Conservation (phyloP, 2,797 vertebrate genomes). For the Artibeus jamaicensis region DNA sequence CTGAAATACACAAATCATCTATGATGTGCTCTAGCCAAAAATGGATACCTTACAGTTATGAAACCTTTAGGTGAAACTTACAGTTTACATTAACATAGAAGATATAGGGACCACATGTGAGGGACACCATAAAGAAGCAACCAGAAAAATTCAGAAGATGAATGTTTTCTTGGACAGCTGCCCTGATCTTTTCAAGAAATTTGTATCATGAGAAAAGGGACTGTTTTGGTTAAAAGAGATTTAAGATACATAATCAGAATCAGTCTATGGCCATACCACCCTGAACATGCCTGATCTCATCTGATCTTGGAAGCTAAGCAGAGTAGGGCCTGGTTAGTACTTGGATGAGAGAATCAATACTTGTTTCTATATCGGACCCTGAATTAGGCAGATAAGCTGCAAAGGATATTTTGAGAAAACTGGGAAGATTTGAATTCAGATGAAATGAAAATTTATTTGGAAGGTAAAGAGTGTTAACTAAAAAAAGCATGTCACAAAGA, state of each 20-base stretch:
- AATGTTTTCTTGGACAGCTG: not conserved
- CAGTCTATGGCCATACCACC: not conserved
- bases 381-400: not conserved
- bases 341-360: not conserved
- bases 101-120: not conserved
- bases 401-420: not conserved
- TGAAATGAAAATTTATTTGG: not conserved
- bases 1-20: not conserved
- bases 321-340: too few relatives aligned
- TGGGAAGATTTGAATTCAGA: not conserved
- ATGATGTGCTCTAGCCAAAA: not conserved
- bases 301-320: too few relatives aligned
- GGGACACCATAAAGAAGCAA: not conserved
- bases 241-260: not conserved
- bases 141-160: not conserved
- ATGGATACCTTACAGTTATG: not conserved
- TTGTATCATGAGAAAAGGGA: not conserved
- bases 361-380: not conserved
- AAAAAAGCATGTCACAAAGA: not conserved
- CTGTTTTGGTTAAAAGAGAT: not conserved
- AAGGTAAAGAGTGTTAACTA: not conserved
- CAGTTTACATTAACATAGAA: not conserved
- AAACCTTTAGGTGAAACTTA: not conserved
- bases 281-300: too few relatives aligned
- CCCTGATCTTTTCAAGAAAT: not conserved